A percentile compares a stretch with the other conserved stretches of the same genome.
Evolutionary conservation across 2,888 invertebrate genomes (phyloP).

Genomic region (Cremastinae sp.): DNA sequence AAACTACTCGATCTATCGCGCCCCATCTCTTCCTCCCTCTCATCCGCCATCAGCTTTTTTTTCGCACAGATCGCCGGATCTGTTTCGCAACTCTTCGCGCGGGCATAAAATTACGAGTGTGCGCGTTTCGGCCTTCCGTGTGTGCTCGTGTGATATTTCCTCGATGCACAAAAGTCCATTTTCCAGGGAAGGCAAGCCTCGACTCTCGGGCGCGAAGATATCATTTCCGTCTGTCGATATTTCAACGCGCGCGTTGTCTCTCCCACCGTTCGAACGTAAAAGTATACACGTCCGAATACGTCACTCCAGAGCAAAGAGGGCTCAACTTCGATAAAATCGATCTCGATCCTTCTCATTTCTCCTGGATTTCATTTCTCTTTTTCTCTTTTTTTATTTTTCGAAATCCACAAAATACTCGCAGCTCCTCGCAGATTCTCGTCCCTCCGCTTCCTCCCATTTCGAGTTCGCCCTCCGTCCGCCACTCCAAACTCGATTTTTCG

Average conservation of each 20-base stretch:
- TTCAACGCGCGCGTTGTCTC: slow-evolving; percentile 29
- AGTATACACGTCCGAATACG: neutral
- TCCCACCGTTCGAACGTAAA: neutral
- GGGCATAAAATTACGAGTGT: neutral
- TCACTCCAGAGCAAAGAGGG: too few relatives aligned
- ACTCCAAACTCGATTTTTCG: slow-evolving; percentile 34
- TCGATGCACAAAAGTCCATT: slow-evolving; percentile 50
- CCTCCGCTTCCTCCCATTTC: slow-evolving; percentile 37
- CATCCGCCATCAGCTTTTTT: slow-evolving; percentile 18
- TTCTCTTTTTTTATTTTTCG: too few relatives aligned
- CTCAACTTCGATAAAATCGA: too few relatives aligned
- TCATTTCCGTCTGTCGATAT: slow-evolving; percentile 64
- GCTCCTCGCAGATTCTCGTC: too few relatives aligned
- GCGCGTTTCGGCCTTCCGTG: neutral
- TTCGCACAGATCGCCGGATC: slow-evolving; percentile 17
- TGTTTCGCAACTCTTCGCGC: slow-evolving; percentile 14
- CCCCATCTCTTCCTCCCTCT: slow-evolving; percentile 44
- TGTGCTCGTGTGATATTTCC: slow-evolving; percentile 19
- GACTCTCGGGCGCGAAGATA: slow-evolving; percentile 34
- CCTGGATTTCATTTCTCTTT: too few relatives aligned
- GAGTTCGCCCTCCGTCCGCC: slow-evolving; percentile 1
- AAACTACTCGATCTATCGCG: slow-evolving; percentile 44
- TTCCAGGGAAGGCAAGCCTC: slow-evolving; percentile 29
- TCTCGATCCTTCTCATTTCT: too few relatives aligned
- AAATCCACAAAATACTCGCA: too few relatives aligned